These are phyloP conservation scores for Sula dactylatra DNA, from an alignment of 2,113 vertebrate species.

Conservation along the genomic window DNA sequence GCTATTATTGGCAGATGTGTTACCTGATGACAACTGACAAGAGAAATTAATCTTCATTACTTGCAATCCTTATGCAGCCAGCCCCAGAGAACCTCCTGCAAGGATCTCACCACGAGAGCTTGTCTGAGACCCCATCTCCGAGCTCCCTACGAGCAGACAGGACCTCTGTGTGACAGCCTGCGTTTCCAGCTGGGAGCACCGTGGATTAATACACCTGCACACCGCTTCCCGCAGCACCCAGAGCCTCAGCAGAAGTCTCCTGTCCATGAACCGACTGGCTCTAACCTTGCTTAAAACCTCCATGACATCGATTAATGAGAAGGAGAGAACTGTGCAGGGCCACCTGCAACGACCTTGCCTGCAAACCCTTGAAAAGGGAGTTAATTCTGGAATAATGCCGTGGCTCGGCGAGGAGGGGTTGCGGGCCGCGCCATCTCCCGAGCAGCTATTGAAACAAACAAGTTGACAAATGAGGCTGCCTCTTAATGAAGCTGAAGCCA, in stretches of 20 bases:
- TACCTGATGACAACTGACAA: not conserved
- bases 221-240: fast-evolving
- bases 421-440: not conserved
- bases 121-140: not conserved
- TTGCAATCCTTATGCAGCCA: not conserved
- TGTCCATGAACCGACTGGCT: fast-evolving
- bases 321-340: not conserved
- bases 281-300: not conserved
- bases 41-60: not conserved
- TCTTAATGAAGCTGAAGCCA: conserved; percentile 42
- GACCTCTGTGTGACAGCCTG: not conserved
- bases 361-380: not conserved
- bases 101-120: not conserved
- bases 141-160: not conserved
- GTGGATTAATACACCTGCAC: not conserved
- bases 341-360: conserved; percentile 31
- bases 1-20: not conserved
- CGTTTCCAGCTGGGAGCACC: not conserved
- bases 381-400: not conserved
- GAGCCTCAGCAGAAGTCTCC: not conserved
- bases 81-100: not conserved
- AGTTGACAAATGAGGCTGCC: conserved; percentile 64
- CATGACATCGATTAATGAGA: not conserved
- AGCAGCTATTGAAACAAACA: conserved; percentile 41
- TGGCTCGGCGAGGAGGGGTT: not conserved